phyloP scores from a whole-genome alignment of 2,797 vertebrate species.

The Sebastes oblongus region DNA sequence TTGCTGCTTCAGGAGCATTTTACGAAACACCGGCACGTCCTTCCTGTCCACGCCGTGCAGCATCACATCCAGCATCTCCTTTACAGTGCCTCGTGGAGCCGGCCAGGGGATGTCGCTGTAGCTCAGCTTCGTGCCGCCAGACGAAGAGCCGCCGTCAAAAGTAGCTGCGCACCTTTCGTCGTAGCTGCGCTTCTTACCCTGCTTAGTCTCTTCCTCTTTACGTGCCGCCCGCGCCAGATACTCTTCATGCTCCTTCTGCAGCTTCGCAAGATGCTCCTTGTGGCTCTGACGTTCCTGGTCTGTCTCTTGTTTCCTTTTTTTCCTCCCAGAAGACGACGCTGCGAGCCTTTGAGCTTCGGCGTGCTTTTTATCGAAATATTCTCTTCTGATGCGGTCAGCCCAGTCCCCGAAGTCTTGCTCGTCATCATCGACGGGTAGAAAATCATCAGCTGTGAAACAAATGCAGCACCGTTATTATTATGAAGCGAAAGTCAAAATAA shows the following conservation, averaged over 20 bases:
- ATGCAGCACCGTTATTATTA: not conserved
- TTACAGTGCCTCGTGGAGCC: conserved; percentile 77
- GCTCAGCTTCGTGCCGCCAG: conserved; percentile 64
- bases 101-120: conserved; percentile 91
- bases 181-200: conserved; percentile 76
- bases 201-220: conserved; percentile 82
- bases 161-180: conserved; percentile 77
- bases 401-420: conserved; percentile 83
- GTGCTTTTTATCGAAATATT: conserved; percentile 81
- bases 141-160: conserved; percentile 44
- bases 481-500: not conserved
- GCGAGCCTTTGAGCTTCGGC: conserved; percentile 7
- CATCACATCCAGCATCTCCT: conserved; percentile 87
- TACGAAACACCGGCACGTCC: conserved; percentile 78
- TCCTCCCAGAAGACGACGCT: conserved; percentile 26
- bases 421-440: conserved; percentile 73
- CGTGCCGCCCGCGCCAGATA: conserved; percentile 80
- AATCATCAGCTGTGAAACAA: conserved; percentile 78
- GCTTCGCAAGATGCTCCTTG: conserved; percentile 62
- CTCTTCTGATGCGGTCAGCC: conserved; percentile 82
- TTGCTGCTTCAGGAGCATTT: conserved; percentile 85
- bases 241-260: conserved; percentile 82
- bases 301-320: conserved; percentile 38
- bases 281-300: conserved; percentile 56
- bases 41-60: conserved; percentile 82